Base-by-base conservation (phyloP, 2,113 vertebrate genomes). In the Sus scrofa region DNA sequence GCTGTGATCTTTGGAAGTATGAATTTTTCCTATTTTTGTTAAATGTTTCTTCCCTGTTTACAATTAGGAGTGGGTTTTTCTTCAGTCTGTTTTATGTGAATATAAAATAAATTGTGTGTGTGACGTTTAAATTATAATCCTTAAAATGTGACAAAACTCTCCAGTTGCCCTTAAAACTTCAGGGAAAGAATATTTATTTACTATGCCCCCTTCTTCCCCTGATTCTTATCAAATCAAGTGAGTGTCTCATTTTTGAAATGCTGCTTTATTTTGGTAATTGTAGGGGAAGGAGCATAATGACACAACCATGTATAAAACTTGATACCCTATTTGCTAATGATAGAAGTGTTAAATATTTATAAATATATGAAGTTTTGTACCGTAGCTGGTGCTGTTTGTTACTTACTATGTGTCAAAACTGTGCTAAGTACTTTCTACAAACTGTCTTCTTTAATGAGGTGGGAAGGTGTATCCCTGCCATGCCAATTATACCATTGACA, bases 111-210 rank as follows among this genome's bases (percentile, higher is more conserved):
- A 71, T 85, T 63, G 27, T 71, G 6, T 71, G 6, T 50, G 13
- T 91, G 39, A 22, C 39, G 2, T 92, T 88, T 73, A 73, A 37
- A 56, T 65, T 84, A 32, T 84, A 22, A 58, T 67, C 68, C 39
- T 77, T 91, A 87, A 96, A 88, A 87, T 77, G 22, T 84, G 84
- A 65, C 56, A 65, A 0, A 78, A 67, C 26, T 70, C n/a, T 86
- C 58, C 12, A 15, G 1, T 56, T 70, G 50, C 27, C 34, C 37
- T 50, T 91, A n/a, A 56, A 26, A 67, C 30, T 62, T 93, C 12
- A 77, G 32, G 34, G 50, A 86, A 75, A 82, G 68, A 67, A 82
- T 91, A 16, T 68, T 94, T 60, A 60, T 67, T 67, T 37, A 82
- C 56, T 13, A 1, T 79, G 56, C 56, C 22, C n/a, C n/a, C n/a